Evolutionary conservation across 2,113 vertebrate genomes (phyloP), one percentile per base, ranked within the genome.

Genomic region (Mesembrinibis cayennensis): DNA sequence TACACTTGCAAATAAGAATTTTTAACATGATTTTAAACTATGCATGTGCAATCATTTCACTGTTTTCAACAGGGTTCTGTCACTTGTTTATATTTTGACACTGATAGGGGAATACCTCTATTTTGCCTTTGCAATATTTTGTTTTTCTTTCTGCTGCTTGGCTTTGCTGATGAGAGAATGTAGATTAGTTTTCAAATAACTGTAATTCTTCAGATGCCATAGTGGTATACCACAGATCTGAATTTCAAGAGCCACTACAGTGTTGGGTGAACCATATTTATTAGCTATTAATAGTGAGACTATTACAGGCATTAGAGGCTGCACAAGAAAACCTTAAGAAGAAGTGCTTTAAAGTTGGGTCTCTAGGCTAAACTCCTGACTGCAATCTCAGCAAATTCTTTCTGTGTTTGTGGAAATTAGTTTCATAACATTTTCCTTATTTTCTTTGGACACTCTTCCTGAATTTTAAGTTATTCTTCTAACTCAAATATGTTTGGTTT

Each of bases 301-400:
- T 59, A 50, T 22, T 78, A 42, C 8, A 66, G 40, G 59, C 80
- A 81, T 59, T 72, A 81, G 63, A 83, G 55, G 30, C 67, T 93
- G 67, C 55, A 81, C 20, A 49, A 86, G 50, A 55, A 90, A 92
- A 81, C 16, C 45, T 47, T 71, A 50, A 86, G 63, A 50, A 86
- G 63, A 65, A 81, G 30, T 47, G 20, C 15, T 88, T 83, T 86
- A 45, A 47, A 81, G 16, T 73, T 93, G 50, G 11, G 20, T 84
- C 18, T 90, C 59, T 44, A 38, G 38, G 93, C 71, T 70, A 66
- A 92, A 70, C 47, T 47, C 27, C 38, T 56, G 44, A 66, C 80
- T 79, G 56, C 80, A 97, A 16, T 44, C 61, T 90, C 89, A 95
- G 86, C 88, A 96, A 86, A 96, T 90, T 93, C 55, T 23, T 85